Percentiles rank a stretch among this genome's conserved stretches.
Conservation (phyloP, 2,797 vertebrate species). For the Limnodromus scolopaceus region DNA sequence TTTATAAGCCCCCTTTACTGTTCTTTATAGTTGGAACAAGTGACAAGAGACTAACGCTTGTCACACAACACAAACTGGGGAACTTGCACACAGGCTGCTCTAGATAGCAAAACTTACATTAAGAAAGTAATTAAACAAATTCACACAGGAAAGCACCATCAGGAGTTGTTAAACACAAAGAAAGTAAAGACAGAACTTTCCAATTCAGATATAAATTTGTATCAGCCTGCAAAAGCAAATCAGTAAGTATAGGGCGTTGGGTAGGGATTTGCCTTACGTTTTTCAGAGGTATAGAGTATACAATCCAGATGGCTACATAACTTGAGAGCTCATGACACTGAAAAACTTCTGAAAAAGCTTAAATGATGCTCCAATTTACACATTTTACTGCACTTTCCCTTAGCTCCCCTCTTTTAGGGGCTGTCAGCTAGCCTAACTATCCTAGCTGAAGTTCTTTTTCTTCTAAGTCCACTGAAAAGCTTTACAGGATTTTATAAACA, state of each 20-base stretch:
- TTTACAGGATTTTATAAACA: background rate
- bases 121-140: background rate
- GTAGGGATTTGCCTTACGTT: background rate
- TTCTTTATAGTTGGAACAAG: background rate
- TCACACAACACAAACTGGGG: background rate
- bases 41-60: background rate
- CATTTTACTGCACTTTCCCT: background rate
- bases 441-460: background rate
- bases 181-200: accelerated
- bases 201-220: background rate
- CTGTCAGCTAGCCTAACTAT: background rate
- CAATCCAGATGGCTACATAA: background rate
- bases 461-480: background rate
- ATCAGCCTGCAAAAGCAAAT: background rate
- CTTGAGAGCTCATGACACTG: background rate
- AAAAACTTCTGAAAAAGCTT: background rate
- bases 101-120: background rate
- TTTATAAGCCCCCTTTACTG: background rate
- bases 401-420: background rate
- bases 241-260: accelerated
- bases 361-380: background rate
- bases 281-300: background rate
- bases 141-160: background rate
- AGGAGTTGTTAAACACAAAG: background rate
- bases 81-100: background rate